These are phyloP conservation scores for Pseudomyrmex sp. DNA, from an alignment of 1,140 invertebrate genomes.

Conservation along the genomic window DNA sequence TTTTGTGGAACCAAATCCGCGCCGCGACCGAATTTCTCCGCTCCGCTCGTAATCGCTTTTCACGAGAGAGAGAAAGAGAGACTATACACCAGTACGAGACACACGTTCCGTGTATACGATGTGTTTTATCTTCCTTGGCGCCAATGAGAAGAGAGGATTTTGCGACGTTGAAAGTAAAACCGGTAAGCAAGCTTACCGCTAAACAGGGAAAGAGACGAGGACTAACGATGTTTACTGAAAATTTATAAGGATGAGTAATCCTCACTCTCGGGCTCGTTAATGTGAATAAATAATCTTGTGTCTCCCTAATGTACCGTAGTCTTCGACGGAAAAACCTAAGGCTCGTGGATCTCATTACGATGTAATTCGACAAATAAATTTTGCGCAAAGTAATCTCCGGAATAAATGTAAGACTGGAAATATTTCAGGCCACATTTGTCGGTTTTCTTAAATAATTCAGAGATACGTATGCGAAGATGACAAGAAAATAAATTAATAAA, in stretches of 20 bases:
- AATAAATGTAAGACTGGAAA: no score
- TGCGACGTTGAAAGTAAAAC: background rate
- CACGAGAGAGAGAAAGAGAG: slow-evolving; percentile 1
- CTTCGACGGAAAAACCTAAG: background rate
- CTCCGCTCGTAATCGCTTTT: background rate
- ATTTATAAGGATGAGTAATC: background rate
- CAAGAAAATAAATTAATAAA: no score
- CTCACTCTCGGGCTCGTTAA: background rate
- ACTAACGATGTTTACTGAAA: slow-evolving; percentile 16
- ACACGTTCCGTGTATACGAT: background rate
- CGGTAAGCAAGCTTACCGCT: background rate
- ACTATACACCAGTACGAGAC: background rate
- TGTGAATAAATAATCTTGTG: background rate
- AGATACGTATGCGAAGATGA: no score
- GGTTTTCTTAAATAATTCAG: no score
- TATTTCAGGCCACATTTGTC: no score
- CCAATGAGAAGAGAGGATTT: background rate
- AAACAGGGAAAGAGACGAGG: background rate
- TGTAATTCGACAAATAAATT: no score
- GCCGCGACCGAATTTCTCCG: background rate
- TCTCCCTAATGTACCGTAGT: background rate
- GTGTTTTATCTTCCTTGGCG: slow-evolving; percentile 15
- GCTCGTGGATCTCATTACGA: no score
- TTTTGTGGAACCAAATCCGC: slow-evolving; percentile 30
- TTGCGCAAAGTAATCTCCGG: no score